Evolutionary conservation across 30 jellyfish, hydroid and myxozoan species (phyloP).

Genomic region (Sanderia malayensis): DNA sequence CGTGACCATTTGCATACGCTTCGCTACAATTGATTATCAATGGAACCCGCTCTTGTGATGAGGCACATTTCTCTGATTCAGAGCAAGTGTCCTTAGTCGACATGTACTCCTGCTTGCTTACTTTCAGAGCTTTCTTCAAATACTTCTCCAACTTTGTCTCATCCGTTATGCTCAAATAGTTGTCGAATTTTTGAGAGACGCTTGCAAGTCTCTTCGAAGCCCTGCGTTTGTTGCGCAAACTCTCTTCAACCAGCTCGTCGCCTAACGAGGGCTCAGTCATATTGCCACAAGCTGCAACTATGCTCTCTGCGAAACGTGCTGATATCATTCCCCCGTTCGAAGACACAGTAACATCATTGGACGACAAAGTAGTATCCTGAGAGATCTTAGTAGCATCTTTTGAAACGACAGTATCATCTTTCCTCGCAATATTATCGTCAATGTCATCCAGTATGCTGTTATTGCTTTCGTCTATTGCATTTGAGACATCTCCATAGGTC

Average conservation of each 20-base stretch:
- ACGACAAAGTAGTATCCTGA: too few relatives aligned
- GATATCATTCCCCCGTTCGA: slow-evolving; percentile 15
- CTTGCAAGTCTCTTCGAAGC: slow-evolving; percentile 37
- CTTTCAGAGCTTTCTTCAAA: slow-evolving; percentile 37
- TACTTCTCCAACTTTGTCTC: slow-evolving; percentile 44
- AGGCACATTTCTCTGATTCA: not conserved
- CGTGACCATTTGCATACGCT: slow-evolving; percentile 3
- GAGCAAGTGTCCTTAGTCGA: not conserved
- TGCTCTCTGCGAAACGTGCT: slow-evolving; percentile 66
- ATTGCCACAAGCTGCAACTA: slow-evolving; percentile 76
- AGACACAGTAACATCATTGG: too few relatives aligned
- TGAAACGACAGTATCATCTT: too few relatives aligned
- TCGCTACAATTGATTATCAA: too few relatives aligned
- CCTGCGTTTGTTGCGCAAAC: slow-evolving; percentile 28
- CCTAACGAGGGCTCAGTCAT: not conserved
- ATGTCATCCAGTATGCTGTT: too few relatives aligned
- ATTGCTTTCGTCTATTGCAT: too few relatives aligned
- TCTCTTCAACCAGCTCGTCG: not conserved
- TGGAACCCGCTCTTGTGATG: slow-evolving; percentile 23
- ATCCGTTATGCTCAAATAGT: slow-evolving; percentile 26
- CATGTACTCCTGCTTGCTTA: slow-evolving; percentile 57
- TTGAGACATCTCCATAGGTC: too few relatives aligned
- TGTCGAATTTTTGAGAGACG: slow-evolving; percentile 40
- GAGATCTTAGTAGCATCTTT: too few relatives aligned
- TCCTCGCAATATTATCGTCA: too few relatives aligned